A percentile compares a stretch with the other conserved stretches of the same genome.
Evolutionary conservation across 2,888 invertebrate genomes (phyloP).

Genomic region (Neoaliturus tenellus): DNA sequence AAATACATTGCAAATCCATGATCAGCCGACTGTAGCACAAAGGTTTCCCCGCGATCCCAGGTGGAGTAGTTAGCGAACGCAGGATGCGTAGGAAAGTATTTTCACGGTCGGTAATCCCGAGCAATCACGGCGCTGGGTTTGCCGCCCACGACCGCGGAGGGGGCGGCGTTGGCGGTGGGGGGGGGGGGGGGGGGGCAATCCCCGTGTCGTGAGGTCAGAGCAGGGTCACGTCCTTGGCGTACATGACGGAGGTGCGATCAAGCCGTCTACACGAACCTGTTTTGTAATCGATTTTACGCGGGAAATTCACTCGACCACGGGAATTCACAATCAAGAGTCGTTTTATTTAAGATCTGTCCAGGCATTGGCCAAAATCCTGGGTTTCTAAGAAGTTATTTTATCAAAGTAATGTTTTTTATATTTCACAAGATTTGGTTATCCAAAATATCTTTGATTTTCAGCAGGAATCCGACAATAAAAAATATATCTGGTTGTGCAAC

Average conservation of each 20-base stretch:
- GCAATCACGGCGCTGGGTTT: slow-evolving; percentile 11
- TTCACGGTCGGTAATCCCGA: slow-evolving; percentile 30
- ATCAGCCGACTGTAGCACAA: neutral
- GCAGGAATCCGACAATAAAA: too few species aligned
- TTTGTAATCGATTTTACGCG: slow-evolving; percentile 18
- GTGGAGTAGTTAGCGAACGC: slow-evolving; percentile 7
- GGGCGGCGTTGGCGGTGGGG: neutral
- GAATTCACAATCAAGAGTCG: too few species aligned
- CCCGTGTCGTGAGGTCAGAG: slow-evolving; percentile 1
- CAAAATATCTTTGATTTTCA: too few species aligned
- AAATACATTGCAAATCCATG: too few species aligned
- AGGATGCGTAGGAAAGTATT: slow-evolving; percentile 27
- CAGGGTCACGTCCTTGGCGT: slow-evolving; percentile 4
- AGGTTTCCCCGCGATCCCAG: neutral
- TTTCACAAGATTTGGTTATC: too few species aligned
- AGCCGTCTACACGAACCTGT: neutral
- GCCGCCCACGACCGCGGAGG: slow-evolving; percentile 1
- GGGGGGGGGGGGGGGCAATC: neutral
- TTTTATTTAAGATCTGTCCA: too few species aligned
- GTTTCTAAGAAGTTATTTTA: too few species aligned
- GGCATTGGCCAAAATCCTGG: too few species aligned
- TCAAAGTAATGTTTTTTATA: too few species aligned
- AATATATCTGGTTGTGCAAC: too few species aligned
- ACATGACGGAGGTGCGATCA: slow-evolving; percentile 20
- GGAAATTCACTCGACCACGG: neutral